Evolutionary conservation across 2,797 vertebrate genomes (phyloP), one percentile per base, ranked within the genome.

Genomic region (Scolopax rusticola): DNA sequence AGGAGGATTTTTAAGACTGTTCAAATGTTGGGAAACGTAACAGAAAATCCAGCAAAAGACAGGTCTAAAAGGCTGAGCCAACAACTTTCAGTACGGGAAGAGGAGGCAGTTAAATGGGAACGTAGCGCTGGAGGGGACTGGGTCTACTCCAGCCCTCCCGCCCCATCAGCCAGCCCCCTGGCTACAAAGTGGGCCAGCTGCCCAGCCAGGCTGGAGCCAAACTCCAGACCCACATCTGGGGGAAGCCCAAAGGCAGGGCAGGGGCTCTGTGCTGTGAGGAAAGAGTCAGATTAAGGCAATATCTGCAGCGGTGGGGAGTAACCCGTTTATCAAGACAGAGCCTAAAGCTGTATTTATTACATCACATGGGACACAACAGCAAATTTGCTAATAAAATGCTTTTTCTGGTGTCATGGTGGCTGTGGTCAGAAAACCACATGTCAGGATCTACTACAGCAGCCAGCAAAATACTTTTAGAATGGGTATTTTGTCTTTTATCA

Each of bases 61-160:
- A 51, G 38, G 63, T 45, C 21, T 17, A 5, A 41, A 51, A 61
- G 38, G 20, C 54, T 32, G 54, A 38, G 53, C 45, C n/a, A 45
- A 23, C 17, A 13, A 41, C 15, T 59, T 43, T 7, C 63, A 36
- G 71, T 7, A 24, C 1, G 25, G 18, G 41, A 48, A n/a, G 30
- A 57, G 36, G 13, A 25, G 17, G 38, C 16, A 4, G 45, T 38
- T 24, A 17, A 28, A 45, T 2, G 11, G 30, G 25, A 43, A 41
- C 0, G 6, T 3, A 7, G 27, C 2, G 9, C 17, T 28, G 3
- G 1, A 51, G 54, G 25, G 21, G 24, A 18, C 12, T 5, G 30
- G 2, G 25, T 8, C 67, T 12, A 5, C 12, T 3, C 8, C 48
- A 16, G 50, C 57, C 12, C 81, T 21, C 19, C 16, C 3, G 28